A percentile compares a stretch with the other conserved stretches of the same genome.
Conservation (phyloP, 2,113 vertebrate genomes). For the Pseudopipra pipra region DNA sequence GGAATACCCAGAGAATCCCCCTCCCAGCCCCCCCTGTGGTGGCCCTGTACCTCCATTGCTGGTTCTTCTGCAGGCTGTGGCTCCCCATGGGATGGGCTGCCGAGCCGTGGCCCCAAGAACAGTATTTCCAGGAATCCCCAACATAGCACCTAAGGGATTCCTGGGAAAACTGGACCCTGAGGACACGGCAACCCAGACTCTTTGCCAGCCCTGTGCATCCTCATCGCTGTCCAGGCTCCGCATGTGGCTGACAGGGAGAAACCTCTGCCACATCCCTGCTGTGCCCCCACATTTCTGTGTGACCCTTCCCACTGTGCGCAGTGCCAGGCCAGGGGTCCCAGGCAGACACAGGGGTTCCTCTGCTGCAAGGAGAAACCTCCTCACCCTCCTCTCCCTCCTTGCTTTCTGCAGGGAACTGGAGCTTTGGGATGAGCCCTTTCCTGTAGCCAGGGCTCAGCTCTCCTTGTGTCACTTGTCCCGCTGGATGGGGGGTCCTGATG, state of each 20-base stretch:
- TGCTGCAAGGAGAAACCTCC: neutral
- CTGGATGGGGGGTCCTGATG: accelerated
- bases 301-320: neutral
- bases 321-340: accelerated
- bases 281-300: neutral
- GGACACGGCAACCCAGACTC: slow-evolving; percentile 77
- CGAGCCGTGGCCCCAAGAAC: slow-evolving; percentile 96
- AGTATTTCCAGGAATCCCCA: slow-evolving; percentile 99
- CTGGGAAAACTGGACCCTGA: slow-evolving; percentile 99
- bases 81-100: neutral
- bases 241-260: neutral
- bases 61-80: neutral
- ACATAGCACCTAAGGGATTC: slow-evolving; percentile 94
- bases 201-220: neutral
- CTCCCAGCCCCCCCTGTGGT: accelerated
- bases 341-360: neutral
- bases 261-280: neutral
- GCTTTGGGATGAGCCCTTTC: neutral
- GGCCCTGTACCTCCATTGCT: neutral
- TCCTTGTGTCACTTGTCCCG: neutral
- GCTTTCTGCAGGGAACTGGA: neutral
- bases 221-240: neutral
- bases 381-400: neutral
- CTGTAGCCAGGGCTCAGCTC: neutral
- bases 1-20: neutral